These are phyloP conservation scores for Phlogophora meticulosa DNA, from an alignment of 2,888 invertebrate genomes.

Conservation along the genomic window DNA sequence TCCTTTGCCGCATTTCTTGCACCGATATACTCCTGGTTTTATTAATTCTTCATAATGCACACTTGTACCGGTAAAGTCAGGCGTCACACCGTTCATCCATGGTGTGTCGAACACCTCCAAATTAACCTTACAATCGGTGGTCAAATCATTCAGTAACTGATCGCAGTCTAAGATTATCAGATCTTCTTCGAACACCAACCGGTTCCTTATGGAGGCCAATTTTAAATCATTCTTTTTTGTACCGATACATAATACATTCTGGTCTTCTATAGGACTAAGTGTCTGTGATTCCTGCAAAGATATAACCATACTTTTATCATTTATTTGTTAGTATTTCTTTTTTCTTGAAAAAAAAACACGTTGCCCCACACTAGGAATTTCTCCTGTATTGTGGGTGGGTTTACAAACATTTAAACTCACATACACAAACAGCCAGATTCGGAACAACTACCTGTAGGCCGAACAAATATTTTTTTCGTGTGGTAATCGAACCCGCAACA, in stretches of 20 bases:
- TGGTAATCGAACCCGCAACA: no score
- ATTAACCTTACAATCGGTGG: conserved; percentile 59
- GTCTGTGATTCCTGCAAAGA: conserved; percentile 15
- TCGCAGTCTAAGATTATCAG: not conserved
- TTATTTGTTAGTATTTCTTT: no score
- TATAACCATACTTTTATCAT: no score
- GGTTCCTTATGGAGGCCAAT: conserved; percentile 28
- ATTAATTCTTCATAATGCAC: conserved; percentile 72
- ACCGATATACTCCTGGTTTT: conserved; percentile 62
- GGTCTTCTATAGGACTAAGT: rapidly evolving
- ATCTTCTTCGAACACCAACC: conserved; percentile 61
- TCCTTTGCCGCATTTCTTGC: conserved; percentile 66
- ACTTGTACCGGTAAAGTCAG: conserved; percentile 41
- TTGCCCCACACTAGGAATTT: no score
- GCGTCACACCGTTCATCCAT: not conserved
- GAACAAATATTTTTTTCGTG: no score
- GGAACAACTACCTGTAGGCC: no score
- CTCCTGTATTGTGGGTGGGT: no score
- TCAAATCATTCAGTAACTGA: conserved; percentile 44
- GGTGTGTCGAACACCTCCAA: conserved; percentile 43
- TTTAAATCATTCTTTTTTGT: not conserved
- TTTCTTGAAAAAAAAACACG: no score
- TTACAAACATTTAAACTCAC: no score
- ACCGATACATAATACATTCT: not conserved
- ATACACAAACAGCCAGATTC: no score